A percentile compares a stretch with the other conserved stretches of the same genome.
Conservation (phyloP, 2,797 vertebrate genomes). For the Oceanodroma leucorhoa region DNA sequence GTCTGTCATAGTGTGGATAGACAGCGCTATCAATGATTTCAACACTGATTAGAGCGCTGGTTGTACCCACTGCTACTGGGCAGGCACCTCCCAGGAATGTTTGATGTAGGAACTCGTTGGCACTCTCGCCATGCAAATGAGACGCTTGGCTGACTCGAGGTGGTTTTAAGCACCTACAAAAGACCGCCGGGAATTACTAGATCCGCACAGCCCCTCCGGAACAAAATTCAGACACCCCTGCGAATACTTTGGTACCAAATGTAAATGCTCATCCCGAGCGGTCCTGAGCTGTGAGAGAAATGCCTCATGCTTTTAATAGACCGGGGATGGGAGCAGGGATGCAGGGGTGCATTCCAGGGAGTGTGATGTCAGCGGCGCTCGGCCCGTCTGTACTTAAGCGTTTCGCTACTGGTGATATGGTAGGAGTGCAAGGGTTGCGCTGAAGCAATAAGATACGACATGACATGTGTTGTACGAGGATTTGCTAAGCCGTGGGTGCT, state of each 20-base stretch:
- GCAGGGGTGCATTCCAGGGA: not conserved
- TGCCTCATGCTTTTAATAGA: not conserved
- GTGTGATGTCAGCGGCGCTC: not conserved
- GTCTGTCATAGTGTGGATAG: constrained; percentile 83
- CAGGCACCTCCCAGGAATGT: constrained; percentile 66
- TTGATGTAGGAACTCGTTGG: constrained; percentile 9
- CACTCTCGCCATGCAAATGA: not conserved
- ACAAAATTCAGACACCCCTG: not conserved
- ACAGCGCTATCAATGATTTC: constrained; percentile 81
- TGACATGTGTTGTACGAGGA: constrained; percentile 52
- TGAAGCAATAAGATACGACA: constrained; percentile 45
- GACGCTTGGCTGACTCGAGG: not conserved
- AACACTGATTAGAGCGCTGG: constrained; percentile 73
- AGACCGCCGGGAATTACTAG: not conserved
- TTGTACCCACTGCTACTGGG: constrained; percentile 71
- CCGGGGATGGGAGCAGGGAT: not conserved
- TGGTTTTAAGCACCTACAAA: constrained; percentile 9
- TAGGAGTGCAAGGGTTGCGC: not conserved
- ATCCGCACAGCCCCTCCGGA: not conserved
- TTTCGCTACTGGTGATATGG: not conserved
- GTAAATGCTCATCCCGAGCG: not conserved
- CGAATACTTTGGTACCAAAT: not conserved
- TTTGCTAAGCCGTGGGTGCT: constrained; percentile 55
- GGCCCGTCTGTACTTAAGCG: not conserved
- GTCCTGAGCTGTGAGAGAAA: not conserved